These are phyloP conservation scores for Gryon sp. DNA, from an alignment of 1,140 invertebrate genomes.

Conservation along the genomic window DNA sequence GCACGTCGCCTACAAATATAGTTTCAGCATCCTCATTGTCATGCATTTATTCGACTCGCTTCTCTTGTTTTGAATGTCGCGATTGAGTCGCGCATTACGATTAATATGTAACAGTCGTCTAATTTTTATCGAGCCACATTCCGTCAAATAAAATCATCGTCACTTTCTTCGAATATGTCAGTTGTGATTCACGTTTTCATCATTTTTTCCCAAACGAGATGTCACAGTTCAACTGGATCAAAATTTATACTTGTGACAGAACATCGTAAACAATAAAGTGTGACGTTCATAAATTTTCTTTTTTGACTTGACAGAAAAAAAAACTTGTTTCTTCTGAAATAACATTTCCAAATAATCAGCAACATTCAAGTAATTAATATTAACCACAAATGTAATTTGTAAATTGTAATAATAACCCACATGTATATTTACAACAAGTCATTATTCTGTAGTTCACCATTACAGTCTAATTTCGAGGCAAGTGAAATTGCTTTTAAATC, in stretches of 20 bases:
- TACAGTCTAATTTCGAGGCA: constrained; percentile 36
- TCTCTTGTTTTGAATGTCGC: constrained; percentile 42
- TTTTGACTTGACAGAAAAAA: too few species aligned
- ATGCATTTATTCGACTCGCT: constrained; percentile 47
- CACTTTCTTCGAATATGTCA: neutral
- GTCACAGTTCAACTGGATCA: neutral
- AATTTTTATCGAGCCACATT: constrained; percentile 42
- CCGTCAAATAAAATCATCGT: constrained; percentile 7
- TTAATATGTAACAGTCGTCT: constrained; percentile 48
- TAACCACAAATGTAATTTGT: constrained; percentile 12
- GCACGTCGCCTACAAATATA: constrained; percentile 15
- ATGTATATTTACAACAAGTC: too few species aligned
- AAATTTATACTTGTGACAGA: too few species aligned
- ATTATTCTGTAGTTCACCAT: constrained; percentile 39
- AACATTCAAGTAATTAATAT: constrained; percentile 43
- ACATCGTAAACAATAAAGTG: neutral
- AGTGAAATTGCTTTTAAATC: constrained; percentile 39
- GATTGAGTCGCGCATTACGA: constrained; percentile 24
- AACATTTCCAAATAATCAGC: too few species aligned
- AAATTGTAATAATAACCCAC: too few species aligned
- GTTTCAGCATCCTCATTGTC: constrained; percentile 27
- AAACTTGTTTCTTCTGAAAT: too few species aligned
- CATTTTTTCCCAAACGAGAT: neutral
- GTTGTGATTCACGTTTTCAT: neutral
- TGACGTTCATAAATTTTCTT: too few species aligned